Conservation (phyloP, 2,797 vertebrate species). For the Hemibagrus guttatus region DNA sequence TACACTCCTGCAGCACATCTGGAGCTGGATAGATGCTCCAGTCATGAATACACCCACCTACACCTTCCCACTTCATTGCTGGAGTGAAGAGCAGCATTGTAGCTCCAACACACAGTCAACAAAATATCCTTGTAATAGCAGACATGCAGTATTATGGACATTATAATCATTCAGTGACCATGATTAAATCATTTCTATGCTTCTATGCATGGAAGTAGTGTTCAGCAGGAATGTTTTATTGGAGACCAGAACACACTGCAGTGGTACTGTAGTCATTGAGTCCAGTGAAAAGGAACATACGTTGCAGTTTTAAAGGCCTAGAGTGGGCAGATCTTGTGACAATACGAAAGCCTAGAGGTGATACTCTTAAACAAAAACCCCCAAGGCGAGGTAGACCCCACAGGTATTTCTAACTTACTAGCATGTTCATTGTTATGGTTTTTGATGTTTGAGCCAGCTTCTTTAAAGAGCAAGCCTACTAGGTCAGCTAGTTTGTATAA, state of each 20-base stretch:
- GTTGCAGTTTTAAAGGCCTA: too few relatives aligned
- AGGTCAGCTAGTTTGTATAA: not conserved
- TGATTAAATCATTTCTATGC: not conserved
- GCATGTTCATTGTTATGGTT: not conserved
- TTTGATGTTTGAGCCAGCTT: not conserved
- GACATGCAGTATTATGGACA: not conserved
- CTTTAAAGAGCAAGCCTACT: not conserved
- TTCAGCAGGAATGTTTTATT: too few relatives aligned
- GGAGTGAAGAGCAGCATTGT: slow-evolving; percentile 23
- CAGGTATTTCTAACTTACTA: not conserved
- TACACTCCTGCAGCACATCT: not conserved
- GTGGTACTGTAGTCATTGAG: too few relatives aligned
- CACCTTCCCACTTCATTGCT: slow-evolving; percentile 28
- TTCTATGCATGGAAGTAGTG: too few relatives aligned
- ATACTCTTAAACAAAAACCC: too few relatives aligned
- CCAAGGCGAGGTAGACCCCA: too few relatives aligned
- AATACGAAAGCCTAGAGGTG: too few relatives aligned
- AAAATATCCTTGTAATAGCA: slow-evolving; percentile 26
- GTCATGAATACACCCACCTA: slow-evolving; percentile 30
- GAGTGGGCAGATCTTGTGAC: too few relatives aligned
- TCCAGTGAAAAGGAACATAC: too few relatives aligned
- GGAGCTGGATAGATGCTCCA: slow-evolving; percentile 14
- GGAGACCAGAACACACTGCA: too few relatives aligned
- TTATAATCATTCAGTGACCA: slow-evolving; percentile 5
- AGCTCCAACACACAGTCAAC: not conserved